phyloP scores from a whole-genome alignment of 2,888 invertebrate species.

The Antheraea assamensis region DNA sequence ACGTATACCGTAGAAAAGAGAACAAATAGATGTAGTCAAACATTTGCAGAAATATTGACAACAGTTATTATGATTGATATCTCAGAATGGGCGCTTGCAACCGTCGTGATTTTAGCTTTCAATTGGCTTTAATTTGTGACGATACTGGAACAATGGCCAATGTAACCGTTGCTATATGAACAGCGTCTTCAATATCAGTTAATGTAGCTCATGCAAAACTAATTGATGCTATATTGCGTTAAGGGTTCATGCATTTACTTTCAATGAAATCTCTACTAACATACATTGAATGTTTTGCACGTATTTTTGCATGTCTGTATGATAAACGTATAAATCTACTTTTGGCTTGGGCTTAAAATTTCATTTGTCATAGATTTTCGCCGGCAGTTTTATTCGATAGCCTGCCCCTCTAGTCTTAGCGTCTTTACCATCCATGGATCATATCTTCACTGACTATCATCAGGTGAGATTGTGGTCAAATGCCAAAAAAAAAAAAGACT shows the following conservation, averaged over 20 bases:
- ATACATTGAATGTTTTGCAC: not conserved
- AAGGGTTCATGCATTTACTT: not conserved
- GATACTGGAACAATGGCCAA: slow-evolving; percentile 35
- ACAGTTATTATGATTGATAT: not conserved
- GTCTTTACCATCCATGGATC: too few relatives aligned
- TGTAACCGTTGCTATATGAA: slow-evolving; percentile 24
- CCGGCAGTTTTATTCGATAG: too few relatives aligned
- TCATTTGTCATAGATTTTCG: too few relatives aligned
- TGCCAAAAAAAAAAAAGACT: too few relatives aligned
- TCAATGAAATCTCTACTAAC: not conserved
- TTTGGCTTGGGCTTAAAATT: too few relatives aligned
- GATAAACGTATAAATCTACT: too few relatives aligned
- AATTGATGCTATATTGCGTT: not conserved
- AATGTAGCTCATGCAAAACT: not conserved
- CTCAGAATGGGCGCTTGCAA: slow-evolving; percentile 20
- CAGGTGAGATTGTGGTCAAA: too few relatives aligned
- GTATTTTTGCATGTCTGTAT: too few relatives aligned
- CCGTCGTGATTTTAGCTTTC: slow-evolving; percentile 29
- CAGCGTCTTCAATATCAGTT: not conserved
- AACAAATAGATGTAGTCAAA: too few relatives aligned
- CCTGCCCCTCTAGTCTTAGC: too few relatives aligned
- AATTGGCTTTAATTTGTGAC: slow-evolving; percentile 39
- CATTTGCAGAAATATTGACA: not conserved
- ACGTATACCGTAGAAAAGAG: too few relatives aligned
- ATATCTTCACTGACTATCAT: too few relatives aligned